phyloP scores from a whole-genome alignment of 2,113 vertebrate species.

The Megaptera novaeangliae region DNA sequence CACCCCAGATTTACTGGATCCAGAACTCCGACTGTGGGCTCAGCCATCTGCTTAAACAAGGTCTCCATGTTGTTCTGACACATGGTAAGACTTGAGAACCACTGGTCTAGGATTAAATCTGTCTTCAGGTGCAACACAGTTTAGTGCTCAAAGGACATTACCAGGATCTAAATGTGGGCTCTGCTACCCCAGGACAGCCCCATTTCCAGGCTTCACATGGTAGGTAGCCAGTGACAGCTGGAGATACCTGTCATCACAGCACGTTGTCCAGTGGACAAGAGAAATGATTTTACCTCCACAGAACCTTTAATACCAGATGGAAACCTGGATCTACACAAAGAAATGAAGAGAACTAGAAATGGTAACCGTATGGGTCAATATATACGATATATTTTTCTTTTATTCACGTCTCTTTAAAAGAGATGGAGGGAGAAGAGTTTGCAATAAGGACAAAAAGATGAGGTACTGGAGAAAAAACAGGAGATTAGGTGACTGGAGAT shows the following conservation, averaged over 20 bases:
- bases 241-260: not conserved
- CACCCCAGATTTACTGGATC: not conserved
- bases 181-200: not conserved
- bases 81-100: not conserved
- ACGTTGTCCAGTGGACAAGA: not conserved
- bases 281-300: not conserved
- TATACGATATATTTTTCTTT: not conserved
- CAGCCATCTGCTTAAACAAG: not conserved
- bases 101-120: not conserved
- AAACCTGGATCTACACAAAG: not conserved
- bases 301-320: not conserved
- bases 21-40: not conserved
- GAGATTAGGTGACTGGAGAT: not conserved
- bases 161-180: not conserved
- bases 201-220: not conserved
- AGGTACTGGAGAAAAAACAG: not conserved
- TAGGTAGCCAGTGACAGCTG: not conserved
- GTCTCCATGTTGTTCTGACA: not conserved
- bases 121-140: not conserved
- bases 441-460: not conserved
- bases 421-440: not conserved
- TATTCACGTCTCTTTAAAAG: not conserved
- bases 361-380: not conserved
- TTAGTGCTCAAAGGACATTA: not conserved
- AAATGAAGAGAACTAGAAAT: not conserved